A percentile compares a stretch with the other conserved stretches of the same genome.
Evolutionary conservation across 2,113 vertebrate genomes (phyloP).

Genomic region (Lutjanus erythropterus): DNA sequence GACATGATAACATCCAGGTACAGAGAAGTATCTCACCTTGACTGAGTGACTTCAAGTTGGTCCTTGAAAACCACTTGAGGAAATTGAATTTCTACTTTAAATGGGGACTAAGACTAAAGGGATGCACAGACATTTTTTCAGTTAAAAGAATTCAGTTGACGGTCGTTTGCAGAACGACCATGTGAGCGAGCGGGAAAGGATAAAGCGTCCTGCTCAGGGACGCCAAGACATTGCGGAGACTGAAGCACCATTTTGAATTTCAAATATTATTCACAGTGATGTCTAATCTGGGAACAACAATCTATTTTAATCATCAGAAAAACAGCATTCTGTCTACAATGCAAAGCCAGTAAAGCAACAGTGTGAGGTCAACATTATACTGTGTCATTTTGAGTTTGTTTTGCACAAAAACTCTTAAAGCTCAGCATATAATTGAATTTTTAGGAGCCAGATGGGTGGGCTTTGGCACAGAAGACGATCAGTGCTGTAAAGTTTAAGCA

Average conservation of each 20-base stretch:
- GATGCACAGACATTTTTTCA: neutral
- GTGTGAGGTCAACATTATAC: slow-evolving; percentile 18
- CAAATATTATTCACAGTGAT: neutral
- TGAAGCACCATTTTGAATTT: neutral
- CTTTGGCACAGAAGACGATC: slow-evolving; percentile 37
- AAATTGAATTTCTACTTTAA: slow-evolving; percentile 49
- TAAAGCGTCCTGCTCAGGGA: slow-evolving; percentile 8
- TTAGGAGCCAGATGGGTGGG: slow-evolving; percentile 61
- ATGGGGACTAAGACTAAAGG: slow-evolving; percentile 4
- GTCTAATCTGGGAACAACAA: neutral
- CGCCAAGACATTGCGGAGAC: neutral
- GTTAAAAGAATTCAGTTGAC: neutral
- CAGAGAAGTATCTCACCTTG: slow-evolving; percentile 43
- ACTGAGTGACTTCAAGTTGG: slow-evolving; percentile 22
- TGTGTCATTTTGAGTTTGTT: slow-evolving; percentile 34
- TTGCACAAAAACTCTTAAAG: slow-evolving; percentile 9
- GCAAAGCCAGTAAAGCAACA: neutral
- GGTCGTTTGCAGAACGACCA: neutral
- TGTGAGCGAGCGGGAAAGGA: neutral
- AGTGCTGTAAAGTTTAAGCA: slow-evolving; percentile 5
- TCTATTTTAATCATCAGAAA: neutral
- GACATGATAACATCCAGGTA: neutral
- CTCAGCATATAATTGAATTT: slow-evolving; percentile 40
- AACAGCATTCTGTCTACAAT: neutral
- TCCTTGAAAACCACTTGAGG: slow-evolving; percentile 41